A percentile compares a stretch with the other conserved stretches of the same genome.
Conservation (phyloP, 2,888 invertebrate genomes). For the Muscina levida region DNA sequence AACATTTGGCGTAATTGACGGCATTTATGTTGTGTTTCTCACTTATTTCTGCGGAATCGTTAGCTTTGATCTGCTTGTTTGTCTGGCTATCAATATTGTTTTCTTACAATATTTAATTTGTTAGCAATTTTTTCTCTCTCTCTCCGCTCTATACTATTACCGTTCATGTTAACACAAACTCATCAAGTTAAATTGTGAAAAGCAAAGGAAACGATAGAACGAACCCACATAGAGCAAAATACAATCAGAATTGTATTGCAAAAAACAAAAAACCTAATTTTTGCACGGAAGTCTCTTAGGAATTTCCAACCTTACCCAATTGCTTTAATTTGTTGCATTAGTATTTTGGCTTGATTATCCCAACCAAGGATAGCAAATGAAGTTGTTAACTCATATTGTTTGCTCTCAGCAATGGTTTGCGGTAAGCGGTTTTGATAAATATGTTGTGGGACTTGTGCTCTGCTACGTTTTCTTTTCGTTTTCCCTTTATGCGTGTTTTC, state of each 20-base stretch:
- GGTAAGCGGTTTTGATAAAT: slow-evolving; percentile 60
- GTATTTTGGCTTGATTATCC: background rate
- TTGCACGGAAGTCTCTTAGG: slow-evolving; percentile 44
- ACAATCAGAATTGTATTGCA: slow-evolving; percentile 6
- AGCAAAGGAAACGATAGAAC: background rate
- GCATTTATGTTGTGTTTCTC: no score
- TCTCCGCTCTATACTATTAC: no score
- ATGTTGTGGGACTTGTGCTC: slow-evolving; percentile 55
- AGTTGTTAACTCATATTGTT: slow-evolving; percentile 50
- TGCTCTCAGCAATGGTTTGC: background rate
- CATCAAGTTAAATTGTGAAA: no score
- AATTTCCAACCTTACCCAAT: slow-evolving; percentile 32
- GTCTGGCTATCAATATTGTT: no score
- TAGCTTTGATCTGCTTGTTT: no score
- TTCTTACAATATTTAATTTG: no score
- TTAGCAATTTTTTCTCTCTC: no score
- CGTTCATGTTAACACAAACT: no score
- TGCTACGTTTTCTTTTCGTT: slow-evolving; percentile 45
- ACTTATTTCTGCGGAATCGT: no score
- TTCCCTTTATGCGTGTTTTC: slow-evolving; percentile 14
- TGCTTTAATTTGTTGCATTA: slow-evolving; percentile 51
- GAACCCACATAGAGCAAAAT: background rate
- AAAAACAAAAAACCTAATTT: slow-evolving; percentile 61
- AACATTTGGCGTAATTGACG: no score
- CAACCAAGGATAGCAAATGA: slow-evolving; percentile 3